Evolutionary conservation across 2,797 vertebrate species (phyloP).

Genomic region (Hippocampus kuda): DNA sequence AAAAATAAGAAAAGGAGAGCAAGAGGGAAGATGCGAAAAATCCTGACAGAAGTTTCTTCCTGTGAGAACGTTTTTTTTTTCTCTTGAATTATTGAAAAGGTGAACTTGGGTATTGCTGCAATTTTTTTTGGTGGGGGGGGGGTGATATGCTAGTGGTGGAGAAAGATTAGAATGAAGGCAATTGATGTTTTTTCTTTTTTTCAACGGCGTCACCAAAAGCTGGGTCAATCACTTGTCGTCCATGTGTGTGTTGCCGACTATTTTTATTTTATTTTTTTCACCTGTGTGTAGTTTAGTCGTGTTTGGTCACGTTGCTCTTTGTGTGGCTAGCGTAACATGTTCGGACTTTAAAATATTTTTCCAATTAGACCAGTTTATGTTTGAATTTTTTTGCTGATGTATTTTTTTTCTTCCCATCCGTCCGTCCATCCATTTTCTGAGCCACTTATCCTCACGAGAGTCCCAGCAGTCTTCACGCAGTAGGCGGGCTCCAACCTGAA

Average conservation of each 20-base stretch:
- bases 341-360: not conserved
- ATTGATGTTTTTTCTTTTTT: not conserved
- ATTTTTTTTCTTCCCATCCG: too few species aligned
- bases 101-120: conserved; percentile 30
- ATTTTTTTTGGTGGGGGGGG: conserved; percentile 21
- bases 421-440: too few species aligned
- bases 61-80: conserved; percentile 27
- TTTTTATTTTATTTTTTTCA: too few species aligned
- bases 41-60: conserved; percentile 37
- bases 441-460: too few species aligned
- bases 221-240: not conserved
- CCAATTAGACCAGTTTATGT: not conserved
- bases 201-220: conserved; percentile 30
- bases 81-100: conserved; percentile 59
- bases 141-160: conserved; percentile 8
- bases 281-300: too few species aligned
- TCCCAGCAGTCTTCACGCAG: too few species aligned
- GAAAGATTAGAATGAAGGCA: not conserved
- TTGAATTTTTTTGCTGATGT: not conserved
- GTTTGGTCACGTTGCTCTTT: too few species aligned
- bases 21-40: conserved; percentile 13
- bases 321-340: too few species aligned
- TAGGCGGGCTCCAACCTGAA: too few species aligned
- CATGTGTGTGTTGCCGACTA: too few species aligned
- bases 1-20: conserved; percentile 3